Evolutionary conservation across 2,797 vertebrate species (phyloP), one percentile per base, ranked within the genome.

Genomic region (Myoxocephalus aenaeus): DNA sequence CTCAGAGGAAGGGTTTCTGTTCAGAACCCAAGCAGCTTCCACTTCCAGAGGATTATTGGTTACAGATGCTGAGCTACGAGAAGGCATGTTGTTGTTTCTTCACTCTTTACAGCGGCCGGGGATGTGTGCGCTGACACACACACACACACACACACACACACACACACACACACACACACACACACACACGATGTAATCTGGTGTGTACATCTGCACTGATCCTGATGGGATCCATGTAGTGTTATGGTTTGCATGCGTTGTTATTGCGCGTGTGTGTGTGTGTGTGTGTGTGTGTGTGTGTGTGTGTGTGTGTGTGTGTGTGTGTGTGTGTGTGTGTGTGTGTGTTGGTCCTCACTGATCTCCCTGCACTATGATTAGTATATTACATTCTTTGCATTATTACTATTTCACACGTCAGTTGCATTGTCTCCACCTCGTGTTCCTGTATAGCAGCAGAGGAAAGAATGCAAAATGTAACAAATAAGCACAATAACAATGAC

Each of bases 41-140:
- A 89, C 64, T 87, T 87, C 75, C 78, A 85, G 73, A 56, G 74
- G 70, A 70, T 88, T 86, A 93, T 85, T 86, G 77, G 81, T 91
- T 82, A 70, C 88, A 92, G 90, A 92, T 89, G 90, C 88, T 78
- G 38, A 32, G 66, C 73, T 73, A 7, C 73, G 65, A 27, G 76
- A 27, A 79, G 66, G 59, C 67, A 69, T 85, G 80, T 77, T 83
- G 76, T 83, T 86, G 61, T 83, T 82, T 86, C 61, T 51, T n/a
- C 50, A 40, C 63, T 77, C 75, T 64, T 54, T 57, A 73, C 77
- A 75, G 61, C 70, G 42, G 58, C 2, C 71, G 48, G 22, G 44
- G 65, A 78, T 73, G 76, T 51, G 56, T 62, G 62, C 22, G 20
- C 27, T 42, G 25, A 63, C 38, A 2, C 59, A 56, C 40, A 34